Percentiles rank a stretch among this genome's conserved stretches.
Conservation (phyloP, 2,113 vertebrate species). For the Mionectes macconnelli region DNA sequence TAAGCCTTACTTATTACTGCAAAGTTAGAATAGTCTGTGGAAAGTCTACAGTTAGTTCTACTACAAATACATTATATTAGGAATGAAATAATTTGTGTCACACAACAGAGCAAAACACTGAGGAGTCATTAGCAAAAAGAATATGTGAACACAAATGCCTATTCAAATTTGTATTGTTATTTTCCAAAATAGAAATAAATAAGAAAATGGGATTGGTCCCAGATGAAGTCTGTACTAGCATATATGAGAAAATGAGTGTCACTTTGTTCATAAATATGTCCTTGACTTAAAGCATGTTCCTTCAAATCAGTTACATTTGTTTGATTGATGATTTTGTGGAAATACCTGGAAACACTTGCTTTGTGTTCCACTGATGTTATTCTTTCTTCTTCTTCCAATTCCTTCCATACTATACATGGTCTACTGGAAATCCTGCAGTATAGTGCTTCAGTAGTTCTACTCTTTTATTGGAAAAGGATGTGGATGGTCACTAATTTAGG, state of each 20-base stretch:
- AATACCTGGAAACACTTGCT: not conserved
- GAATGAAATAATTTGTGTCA: not conserved
- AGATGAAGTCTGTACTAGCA: not conserved
- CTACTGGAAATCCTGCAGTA: not conserved
- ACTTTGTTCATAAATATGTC: not conserved
- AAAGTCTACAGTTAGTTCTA: not conserved
- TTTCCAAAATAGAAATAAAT: not conserved
- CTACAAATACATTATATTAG: not conserved
- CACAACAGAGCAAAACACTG: not conserved
- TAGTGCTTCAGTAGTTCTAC: not conserved
- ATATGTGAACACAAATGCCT: not conserved
- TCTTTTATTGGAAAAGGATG: not conserved
- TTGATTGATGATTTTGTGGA: not conserved
- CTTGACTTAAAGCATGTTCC: not conserved
- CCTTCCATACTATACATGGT: not conserved
- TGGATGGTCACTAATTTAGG: not conserved
- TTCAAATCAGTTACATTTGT: not conserved
- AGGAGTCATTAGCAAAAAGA: not conserved
- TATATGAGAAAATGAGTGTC: not conserved
- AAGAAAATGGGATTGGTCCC: not conserved
- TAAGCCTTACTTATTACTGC: not conserved
- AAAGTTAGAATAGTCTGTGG: not conserved
- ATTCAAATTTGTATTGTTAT: not conserved
- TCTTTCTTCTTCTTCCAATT: constrained; percentile 1
- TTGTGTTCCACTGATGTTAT: not conserved